Percentiles rank a stretch among this genome's conserved stretches.
Evolutionary conservation across 1,140 invertebrate genomes (phyloP).

Genomic region (Drosophila albomicans): DNA sequence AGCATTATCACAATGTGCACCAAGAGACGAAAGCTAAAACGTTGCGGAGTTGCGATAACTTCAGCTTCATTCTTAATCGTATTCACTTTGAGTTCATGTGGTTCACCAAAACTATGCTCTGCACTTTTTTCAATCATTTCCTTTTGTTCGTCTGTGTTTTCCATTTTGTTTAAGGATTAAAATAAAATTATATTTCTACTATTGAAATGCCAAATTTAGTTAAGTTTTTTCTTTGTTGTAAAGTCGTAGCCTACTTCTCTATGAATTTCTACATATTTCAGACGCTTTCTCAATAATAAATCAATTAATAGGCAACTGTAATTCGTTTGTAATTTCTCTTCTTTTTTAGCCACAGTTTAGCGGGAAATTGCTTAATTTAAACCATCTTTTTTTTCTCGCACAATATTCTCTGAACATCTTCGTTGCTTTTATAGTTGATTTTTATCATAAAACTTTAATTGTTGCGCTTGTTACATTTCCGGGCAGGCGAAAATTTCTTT

Average conservation of each 20-base stretch:
- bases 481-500: slow-evolving; percentile 21
- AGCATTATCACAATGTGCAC: slow-evolving; percentile 37
- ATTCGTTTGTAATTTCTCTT: neutral
- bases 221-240: neutral
- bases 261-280: neutral
- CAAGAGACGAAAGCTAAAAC: slow-evolving; percentile 29
- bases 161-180: neutral
- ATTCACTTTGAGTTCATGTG: neutral
- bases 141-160: neutral
- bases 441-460: slow-evolving; percentile 38
- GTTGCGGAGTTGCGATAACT: neutral
- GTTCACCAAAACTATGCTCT: neutral
- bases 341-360: neutral
- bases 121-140: neutral
- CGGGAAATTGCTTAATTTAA: slow-evolving; percentile 11
- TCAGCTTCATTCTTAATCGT: neutral
- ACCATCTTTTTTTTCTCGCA: neutral
- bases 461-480: slow-evolving; percentile 35
- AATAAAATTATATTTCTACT: neutral
- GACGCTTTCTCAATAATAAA: neutral
- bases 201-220: neutral
- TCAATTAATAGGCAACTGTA: slow-evolving; percentile 3
- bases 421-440: slow-evolving; percentile 7
- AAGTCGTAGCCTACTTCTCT: neutral
- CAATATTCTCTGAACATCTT: neutral